Conservation (phyloP, 1,140 invertebrate species). For the Nixonia krombeini region DNA sequence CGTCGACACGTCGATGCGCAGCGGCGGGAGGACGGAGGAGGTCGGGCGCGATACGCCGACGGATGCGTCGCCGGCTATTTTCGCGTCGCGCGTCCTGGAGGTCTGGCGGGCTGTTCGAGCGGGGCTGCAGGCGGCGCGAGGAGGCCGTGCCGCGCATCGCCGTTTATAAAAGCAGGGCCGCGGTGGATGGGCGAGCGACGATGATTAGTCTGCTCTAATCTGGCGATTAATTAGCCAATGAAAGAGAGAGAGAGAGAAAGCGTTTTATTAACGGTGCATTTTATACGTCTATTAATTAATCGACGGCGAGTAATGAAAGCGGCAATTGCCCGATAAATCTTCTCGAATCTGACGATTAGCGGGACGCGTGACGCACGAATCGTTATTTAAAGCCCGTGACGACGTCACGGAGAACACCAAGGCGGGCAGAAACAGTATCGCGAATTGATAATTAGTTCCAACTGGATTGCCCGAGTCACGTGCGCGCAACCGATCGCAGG, state of each 20-base stretch:
- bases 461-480: too few relatives aligned
- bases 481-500: too few relatives aligned
- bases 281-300: too few relatives aligned
- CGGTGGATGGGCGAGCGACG: too few relatives aligned
- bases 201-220: too few relatives aligned
- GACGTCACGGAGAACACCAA: too few relatives aligned
- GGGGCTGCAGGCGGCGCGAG: neutral
- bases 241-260: too few relatives aligned
- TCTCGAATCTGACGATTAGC: conserved; percentile 24
- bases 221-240: too few relatives aligned
- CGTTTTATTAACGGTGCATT: too few relatives aligned
- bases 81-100: conserved; percentile 3
- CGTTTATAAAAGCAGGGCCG: neutral
- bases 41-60: neutral
- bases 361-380: conserved; percentile 9
- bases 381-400: conserved; percentile 28
- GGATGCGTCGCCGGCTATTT: conserved; percentile 6
- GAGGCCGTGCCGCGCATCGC: neutral
- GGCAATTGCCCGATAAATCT: neutral
- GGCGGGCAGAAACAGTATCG: too few relatives aligned
- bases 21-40: neutral
- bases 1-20: neutral
- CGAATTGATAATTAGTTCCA: conserved; percentile 42
- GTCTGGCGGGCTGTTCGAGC: neutral
- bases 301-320: too few relatives aligned